A percentile compares a stretch with the other conserved stretches of the same genome.
phyloP scores from a whole-genome alignment of 2,888 invertebrate genomes.

The Parthenolecanium corni region DNA sequence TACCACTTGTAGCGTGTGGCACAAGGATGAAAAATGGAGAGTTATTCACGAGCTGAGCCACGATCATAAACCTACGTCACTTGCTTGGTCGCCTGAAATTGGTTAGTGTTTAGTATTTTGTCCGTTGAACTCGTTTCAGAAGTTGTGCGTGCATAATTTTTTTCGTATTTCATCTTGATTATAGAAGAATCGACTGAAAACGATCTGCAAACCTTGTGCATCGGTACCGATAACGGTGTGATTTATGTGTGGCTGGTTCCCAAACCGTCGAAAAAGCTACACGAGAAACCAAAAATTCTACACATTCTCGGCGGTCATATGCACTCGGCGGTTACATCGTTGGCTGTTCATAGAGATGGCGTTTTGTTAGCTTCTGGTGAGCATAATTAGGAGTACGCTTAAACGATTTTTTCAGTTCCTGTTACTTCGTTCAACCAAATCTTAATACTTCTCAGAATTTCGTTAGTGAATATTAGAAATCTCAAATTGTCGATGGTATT shows the following conservation, averaged over 20 bases:
- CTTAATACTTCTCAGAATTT: too few relatives aligned
- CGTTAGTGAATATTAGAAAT: too few relatives aligned
- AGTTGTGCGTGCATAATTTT: too few relatives aligned
- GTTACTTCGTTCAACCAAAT: too few relatives aligned
- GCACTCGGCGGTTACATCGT: conserved; percentile 43
- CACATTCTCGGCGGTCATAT: conserved; percentile 45
- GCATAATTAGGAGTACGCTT: too few relatives aligned
- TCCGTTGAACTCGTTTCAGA: not conserved
- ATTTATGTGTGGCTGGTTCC: conserved; percentile 43
- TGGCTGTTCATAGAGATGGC: conserved; percentile 44
- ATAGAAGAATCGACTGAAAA: not conserved
- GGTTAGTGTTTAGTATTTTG: conserved; percentile 35
- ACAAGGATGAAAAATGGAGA: conserved; percentile 38
- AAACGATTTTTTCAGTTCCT: too few relatives aligned
- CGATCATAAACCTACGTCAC: conserved; percentile 40
- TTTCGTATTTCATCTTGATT: too few relatives aligned
- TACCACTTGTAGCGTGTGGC: conserved; percentile 37
- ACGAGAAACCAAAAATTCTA: conserved; percentile 36
- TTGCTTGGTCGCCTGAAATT: conserved; percentile 46
- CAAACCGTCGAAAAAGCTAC: conserved; percentile 31
- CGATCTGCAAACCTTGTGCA: conserved; percentile 37
- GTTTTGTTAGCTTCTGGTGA: conserved; percentile 42
- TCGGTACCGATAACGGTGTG: conserved; percentile 46
- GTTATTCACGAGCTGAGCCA: conserved; percentile 42
- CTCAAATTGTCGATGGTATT: too few relatives aligned